Conservation (phyloP, 2,888 invertebrate species). For the Lycia hirtaria region DNA sequence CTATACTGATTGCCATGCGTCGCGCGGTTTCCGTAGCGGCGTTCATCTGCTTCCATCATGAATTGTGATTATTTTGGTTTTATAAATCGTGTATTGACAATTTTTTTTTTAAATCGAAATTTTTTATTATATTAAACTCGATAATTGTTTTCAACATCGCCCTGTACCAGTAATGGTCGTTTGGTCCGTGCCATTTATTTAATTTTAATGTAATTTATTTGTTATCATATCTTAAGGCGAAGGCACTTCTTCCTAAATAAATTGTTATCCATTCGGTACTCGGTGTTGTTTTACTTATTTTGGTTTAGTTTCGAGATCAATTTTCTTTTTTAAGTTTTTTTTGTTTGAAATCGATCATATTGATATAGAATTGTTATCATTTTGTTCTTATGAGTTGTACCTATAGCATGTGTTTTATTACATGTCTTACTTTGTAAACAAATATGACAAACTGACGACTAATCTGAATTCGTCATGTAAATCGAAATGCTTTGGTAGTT, state of each 20-base stretch:
- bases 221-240: constrained; percentile 60
- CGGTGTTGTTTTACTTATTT: constrained; percentile 73
- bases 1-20: constrained; percentile 83
- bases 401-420: no score
- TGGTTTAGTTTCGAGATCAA: constrained; percentile 64
- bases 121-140: constrained; percentile 58
- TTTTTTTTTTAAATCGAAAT: constrained; percentile 47
- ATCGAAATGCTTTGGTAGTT: no score
- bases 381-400: constrained; percentile 43
- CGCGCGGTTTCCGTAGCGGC: constrained; percentile 65
- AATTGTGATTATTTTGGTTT: no score
- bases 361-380: constrained; percentile 62
- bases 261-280: constrained; percentile 77
- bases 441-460: no score
- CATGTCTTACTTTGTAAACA: no score
- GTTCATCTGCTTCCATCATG: constrained; percentile 80
- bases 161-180: constrained; percentile 73
- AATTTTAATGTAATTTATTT: constrained; percentile 77
- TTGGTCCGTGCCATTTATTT: constrained; percentile 84
- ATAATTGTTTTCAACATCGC: constrained; percentile 65
- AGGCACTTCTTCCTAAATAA: constrained; percentile 72
- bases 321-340: constrained; percentile 43
- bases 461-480: no score
- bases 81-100: constrained; percentile 69
- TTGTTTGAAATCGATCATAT: constrained; percentile 65